Evolutionary conservation across 2,888 invertebrate genomes (phyloP).

Genomic region (Lordiphosa fenestrarum): DNA sequence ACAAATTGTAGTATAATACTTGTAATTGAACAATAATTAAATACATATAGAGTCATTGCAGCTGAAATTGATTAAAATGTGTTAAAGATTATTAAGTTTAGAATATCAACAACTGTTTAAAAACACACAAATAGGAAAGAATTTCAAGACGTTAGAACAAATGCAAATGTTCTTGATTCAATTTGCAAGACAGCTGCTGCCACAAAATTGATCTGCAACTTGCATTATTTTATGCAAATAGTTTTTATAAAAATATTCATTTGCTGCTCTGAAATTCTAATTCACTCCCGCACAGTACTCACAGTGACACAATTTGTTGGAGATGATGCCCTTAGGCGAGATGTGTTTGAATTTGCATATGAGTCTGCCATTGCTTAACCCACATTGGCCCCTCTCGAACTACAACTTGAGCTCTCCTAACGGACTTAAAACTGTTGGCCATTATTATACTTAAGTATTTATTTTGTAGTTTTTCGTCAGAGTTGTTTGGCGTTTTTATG

Average conservation of each 20-base stretch:
- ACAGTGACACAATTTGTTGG: conserved; percentile 60
- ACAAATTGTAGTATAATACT: no score
- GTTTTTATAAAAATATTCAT: conserved; percentile 37
- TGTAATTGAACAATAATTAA: no score
- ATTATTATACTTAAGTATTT: conserved; percentile 66
- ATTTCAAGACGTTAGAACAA: no score
- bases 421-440: conserved; percentile 55
- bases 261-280: conserved; percentile 56
- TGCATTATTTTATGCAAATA: conserved; percentile 32
- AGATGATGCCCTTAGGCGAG: conserved; percentile 63
- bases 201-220: conserved; percentile 1
- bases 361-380: conserved; percentile 43
- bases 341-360: conserved; percentile 35
- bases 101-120: no score
- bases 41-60: no score
- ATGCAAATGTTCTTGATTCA: no score
- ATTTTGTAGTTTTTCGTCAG: conserved; percentile 47
- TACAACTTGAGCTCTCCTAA: conserved; percentile 50
- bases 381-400: conserved; percentile 46
- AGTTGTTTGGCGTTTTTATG: conserved; percentile 48
- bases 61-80: no score
- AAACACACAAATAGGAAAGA: no score
- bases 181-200: no score
- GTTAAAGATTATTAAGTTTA: no score
- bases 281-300: conserved; percentile 47